Evolutionary conservation across 2,113 vertebrate genomes (phyloP).

Genomic region (Ursus arctos): DNA sequence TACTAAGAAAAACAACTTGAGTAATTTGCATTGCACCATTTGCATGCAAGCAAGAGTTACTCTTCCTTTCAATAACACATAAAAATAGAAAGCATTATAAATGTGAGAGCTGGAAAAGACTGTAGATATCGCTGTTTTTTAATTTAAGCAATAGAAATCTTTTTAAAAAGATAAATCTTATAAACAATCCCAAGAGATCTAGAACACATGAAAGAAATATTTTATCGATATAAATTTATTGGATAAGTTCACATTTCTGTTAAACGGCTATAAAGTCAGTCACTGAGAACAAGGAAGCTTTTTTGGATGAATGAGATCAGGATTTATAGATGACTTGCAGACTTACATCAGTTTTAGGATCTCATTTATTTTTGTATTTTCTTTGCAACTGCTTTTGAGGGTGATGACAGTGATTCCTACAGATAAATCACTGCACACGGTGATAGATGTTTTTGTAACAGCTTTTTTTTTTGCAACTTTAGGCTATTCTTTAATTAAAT

Average conservation of each 20-base stretch:
- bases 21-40: conserved; percentile 48
- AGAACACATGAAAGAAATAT: not conserved
- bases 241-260: conserved; percentile 15
- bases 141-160: not conserved
- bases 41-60: conserved; percentile 13
- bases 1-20: conserved; percentile 45
- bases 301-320: not conserved
- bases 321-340: not conserved
- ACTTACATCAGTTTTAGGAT: not conserved
- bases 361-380: not conserved
- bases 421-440: not conserved
- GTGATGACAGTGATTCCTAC: not conserved
- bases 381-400: not conserved
- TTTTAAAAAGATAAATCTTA: conserved; percentile 13
- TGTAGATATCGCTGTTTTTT: not conserved
- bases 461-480: not conserved
- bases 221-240: not conserved
- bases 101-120: not conserved
- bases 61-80: not conserved
- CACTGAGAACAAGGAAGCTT: not conserved
- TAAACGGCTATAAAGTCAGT: not conserved
- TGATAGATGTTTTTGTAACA: not conserved
- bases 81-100: conserved; percentile 54
- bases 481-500: conserved; percentile 8
- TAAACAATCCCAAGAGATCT: not conserved